phyloP scores from a whole-genome alignment of 2,797 vertebrate species.

The Lepus oiostolus region DNA sequence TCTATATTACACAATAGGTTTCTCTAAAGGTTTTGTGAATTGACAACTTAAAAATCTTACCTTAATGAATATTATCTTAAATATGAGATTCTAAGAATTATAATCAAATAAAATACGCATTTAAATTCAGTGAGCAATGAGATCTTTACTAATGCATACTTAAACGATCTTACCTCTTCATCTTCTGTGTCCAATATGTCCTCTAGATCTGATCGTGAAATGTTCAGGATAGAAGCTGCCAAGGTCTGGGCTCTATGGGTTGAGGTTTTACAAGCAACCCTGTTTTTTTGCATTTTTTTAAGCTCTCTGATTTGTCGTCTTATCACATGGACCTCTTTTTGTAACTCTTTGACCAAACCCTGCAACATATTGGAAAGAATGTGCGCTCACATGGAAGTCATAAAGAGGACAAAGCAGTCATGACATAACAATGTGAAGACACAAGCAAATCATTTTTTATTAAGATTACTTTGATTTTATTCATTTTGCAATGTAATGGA shows the following conservation, averaged over 20 bases:
- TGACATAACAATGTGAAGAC: slow-evolving; percentile 51
- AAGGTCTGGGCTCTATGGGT: slow-evolving; percentile 94
- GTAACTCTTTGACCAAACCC: slow-evolving; percentile 93
- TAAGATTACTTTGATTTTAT: slow-evolving; percentile 62
- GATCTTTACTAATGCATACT: slow-evolving; percentile 24
- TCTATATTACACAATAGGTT: slow-evolving; percentile 36
- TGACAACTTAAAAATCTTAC: slow-evolving; percentile 1
- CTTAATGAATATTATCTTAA: slow-evolving; percentile 54
- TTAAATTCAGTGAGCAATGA: slow-evolving; percentile 49
- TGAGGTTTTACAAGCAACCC: slow-evolving; percentile 90
- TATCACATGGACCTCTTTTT: slow-evolving; percentile 90
- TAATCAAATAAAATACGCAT: slow-evolving; percentile 35
- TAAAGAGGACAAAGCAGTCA: slow-evolving; percentile 62
- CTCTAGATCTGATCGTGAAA: slow-evolving; percentile 94
- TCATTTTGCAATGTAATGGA: slow-evolving; percentile 53
- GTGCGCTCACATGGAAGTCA: slow-evolving; percentile 51
- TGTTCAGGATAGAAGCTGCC: slow-evolving; percentile 96
- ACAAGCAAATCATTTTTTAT: slow-evolving; percentile 58
- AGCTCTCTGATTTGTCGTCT: slow-evolving; percentile 91
- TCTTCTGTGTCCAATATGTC: slow-evolving; percentile 94
- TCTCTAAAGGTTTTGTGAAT: slow-evolving; percentile 3
- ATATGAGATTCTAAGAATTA: slow-evolving; percentile 74
- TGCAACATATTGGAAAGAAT: slow-evolving; percentile 79
- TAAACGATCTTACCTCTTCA: slow-evolving; percentile 89
- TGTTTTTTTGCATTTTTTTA: slow-evolving; percentile 86